Evolutionary conservation across 2,113 vertebrate genomes (phyloP).

Genomic region (Onychostoma macrolepis): DNA sequence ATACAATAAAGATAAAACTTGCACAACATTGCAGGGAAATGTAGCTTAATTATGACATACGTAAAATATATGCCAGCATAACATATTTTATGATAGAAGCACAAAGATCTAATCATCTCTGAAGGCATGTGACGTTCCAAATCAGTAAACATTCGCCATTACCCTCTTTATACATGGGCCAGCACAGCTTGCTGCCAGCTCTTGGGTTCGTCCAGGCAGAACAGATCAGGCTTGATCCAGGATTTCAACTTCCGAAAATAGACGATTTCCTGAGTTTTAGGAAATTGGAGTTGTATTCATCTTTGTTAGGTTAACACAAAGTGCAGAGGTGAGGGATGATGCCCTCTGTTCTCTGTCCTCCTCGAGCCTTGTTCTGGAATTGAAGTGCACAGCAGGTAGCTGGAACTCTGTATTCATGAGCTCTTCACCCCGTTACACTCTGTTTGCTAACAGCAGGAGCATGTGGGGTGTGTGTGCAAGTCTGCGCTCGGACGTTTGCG

Average conservation of each 20-base stretch:
- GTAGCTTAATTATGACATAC: background rate
- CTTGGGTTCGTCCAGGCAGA: constrained; percentile 39
- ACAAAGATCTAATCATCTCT: background rate
- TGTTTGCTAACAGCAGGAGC: constrained; percentile 49
- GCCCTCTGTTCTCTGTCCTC: background rate
- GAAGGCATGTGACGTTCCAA: background rate
- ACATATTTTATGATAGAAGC: background rate
- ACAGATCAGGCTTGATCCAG: constrained; percentile 53
- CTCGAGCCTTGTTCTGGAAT: background rate
- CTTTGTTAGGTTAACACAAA: constrained; percentile 44
- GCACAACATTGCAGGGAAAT: background rate
- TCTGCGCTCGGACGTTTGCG: background rate
- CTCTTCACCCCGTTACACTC: constrained; percentile 50
- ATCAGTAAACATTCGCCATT: background rate
- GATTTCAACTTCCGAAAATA: constrained; percentile 47
- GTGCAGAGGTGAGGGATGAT: constrained; percentile 21
- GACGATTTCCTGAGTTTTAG: constrained; percentile 40
- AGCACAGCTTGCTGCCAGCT: constrained; percentile 11
- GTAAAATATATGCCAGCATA: background rate
- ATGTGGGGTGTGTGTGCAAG: constrained; percentile 3
- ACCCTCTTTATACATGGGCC: background rate
- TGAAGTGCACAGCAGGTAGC: constrained; percentile 47
- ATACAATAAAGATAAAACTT: background rate
- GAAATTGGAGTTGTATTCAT: constrained; percentile 2
- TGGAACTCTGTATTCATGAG: constrained; percentile 34